Evolutionary conservation across 2,113 vertebrate genomes (phyloP).

Genomic region (Neolamprologus falcicula): DNA sequence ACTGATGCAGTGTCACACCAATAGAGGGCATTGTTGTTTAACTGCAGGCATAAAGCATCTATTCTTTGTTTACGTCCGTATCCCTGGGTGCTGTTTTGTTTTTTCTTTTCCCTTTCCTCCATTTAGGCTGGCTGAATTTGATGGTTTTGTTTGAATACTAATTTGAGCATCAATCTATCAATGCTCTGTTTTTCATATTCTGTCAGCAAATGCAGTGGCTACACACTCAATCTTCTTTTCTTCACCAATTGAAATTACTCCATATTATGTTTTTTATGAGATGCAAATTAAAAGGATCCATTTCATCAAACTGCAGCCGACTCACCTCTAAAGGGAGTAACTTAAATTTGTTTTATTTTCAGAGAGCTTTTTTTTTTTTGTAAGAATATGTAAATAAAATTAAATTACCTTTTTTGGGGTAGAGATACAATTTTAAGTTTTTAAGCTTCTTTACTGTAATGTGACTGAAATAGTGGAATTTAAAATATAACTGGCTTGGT

Average conservation of each 20-base stretch:
- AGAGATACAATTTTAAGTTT: neutral
- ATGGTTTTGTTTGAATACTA: slow-evolving; percentile 40
- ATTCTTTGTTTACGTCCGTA: slow-evolving; percentile 53
- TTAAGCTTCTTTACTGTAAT: neutral
- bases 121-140: slow-evolving; percentile 17
- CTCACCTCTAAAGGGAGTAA: slow-evolving; percentile 17
- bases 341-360: neutral
- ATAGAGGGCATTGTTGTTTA: slow-evolving; percentile 72
- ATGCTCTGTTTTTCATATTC: slow-evolving; percentile 7
- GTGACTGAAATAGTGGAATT: neutral
- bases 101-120: slow-evolving; percentile 10
- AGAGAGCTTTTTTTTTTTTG: neutral
- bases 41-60: slow-evolving; percentile 23
- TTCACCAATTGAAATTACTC: slow-evolving; percentile 38
- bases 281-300: slow-evolving; percentile 59
- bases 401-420: neutral
- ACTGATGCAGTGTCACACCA: slow-evolving; percentile 37
- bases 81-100: slow-evolving; percentile 33
- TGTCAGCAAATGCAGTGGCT: slow-evolving; percentile 9
- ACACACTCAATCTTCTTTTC: slow-evolving; percentile 35
- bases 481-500: neutral
- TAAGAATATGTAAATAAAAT: slow-evolving; percentile 38
- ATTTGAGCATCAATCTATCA: slow-evolving; percentile 35
- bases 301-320: slow-evolving; percentile 51
- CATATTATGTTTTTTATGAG: slow-evolving; percentile 53